Evolutionary conservation across 2,113 vertebrate species (phyloP).

Genomic region (Verasper variegatus): DNA sequence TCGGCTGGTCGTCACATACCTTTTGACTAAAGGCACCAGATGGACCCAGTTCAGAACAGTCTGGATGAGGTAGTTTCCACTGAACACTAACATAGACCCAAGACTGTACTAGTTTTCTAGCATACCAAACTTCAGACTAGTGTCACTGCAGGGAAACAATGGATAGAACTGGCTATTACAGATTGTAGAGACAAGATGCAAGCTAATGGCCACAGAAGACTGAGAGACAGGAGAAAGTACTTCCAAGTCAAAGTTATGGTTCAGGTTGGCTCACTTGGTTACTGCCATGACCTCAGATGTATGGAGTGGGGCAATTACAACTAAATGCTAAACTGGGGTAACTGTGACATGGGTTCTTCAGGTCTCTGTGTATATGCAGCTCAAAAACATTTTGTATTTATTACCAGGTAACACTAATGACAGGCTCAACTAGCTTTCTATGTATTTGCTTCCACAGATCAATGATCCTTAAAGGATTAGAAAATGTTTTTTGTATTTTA

Average conservation of each 20-base stretch:
- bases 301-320: constrained; percentile 9
- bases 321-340: constrained; percentile 35
- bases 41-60: not conserved
- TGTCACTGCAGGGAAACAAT: not conserved
- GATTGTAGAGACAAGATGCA: not conserved
- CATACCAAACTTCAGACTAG: constrained; percentile 1
- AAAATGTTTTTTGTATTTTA: constrained; percentile 58
- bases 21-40: constrained; percentile 2
- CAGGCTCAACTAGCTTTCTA: constrained; percentile 31
- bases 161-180: not conserved
- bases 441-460: constrained; percentile 40
- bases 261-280: constrained; percentile 23
- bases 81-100: not conserved
- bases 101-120: constrained; percentile 18
- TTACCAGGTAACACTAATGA: constrained; percentile 35
- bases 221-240: not conserved
- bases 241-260: constrained; percentile 10
- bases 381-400: constrained; percentile 42
- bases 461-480: constrained; percentile 52
- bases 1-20: not conserved
- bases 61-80: constrained; percentile 28
- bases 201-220: not conserved
- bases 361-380: constrained; percentile 42
- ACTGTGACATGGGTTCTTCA: constrained; percentile 50
- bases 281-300: constrained; percentile 12